A percentile compares a stretch with the other conserved stretches of the same genome.
Conservation (phyloP, 2,113 vertebrate species). For the Plotosus lineatus region DNA sequence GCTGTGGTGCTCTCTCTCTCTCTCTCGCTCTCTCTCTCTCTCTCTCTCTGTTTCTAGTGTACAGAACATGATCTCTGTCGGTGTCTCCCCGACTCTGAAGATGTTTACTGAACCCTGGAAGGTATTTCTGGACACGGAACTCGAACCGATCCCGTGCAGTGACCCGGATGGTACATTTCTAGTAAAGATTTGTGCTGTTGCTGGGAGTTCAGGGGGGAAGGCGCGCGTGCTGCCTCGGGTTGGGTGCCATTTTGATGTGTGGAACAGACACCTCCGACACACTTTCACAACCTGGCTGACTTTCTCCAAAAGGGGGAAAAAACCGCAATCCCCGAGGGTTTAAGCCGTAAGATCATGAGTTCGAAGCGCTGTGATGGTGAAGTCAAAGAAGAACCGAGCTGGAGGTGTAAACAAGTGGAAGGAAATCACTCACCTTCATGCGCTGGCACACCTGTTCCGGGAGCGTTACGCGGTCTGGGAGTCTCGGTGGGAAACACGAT, state of each 20-base stretch:
- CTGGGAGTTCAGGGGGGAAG: background rate
- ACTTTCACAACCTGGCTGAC: conserved; percentile 18
- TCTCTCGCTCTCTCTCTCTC: no score
- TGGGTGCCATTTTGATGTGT: conserved; percentile 42
- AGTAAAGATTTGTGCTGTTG: background rate
- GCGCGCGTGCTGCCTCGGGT: background rate
- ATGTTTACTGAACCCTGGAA: background rate
- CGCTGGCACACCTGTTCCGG: conserved; percentile 43
- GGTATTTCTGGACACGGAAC: background rate
- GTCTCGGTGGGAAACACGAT: conserved; percentile 39
- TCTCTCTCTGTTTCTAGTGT: no score
- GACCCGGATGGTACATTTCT: background rate
- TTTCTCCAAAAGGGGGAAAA: conserved; percentile 15
- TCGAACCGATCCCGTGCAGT: background rate
- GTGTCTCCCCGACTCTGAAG: background rate
- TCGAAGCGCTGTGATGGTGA: background rate
- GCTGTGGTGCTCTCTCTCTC: background rate
- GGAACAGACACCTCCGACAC: background rate
- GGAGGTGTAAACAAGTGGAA: background rate
- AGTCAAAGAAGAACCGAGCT: background rate
- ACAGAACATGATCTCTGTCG: background rate
- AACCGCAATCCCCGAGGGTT: background rate
- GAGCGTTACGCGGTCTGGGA: conserved; percentile 25
- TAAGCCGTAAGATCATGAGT: background rate
- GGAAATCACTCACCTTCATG: conserved; percentile 48